Evolutionary conservation across 2,113 vertebrate genomes (phyloP), one percentile per base, ranked within the genome.

Genomic region (Callipepla californica): DNA sequence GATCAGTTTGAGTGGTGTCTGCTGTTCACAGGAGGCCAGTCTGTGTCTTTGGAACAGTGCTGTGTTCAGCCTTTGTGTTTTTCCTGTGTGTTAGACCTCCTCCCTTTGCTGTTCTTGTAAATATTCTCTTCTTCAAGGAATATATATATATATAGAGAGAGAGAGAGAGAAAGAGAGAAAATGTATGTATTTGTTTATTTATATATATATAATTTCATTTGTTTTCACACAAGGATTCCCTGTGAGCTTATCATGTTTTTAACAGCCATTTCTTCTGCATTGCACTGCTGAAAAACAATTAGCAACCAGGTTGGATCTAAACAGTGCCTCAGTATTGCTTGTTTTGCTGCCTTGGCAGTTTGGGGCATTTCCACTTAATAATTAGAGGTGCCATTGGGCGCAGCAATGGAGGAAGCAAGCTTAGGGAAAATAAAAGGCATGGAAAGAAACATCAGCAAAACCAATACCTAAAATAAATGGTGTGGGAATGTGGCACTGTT

Each of bases 231-330:
- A 59, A 72, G 34, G 40, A 76, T 87, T 81, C 44, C 45, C 51
- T 89, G 13, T 48, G 53, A 65, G 48, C 75, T 50, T 89, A 47
- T 51, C 1, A 0, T 51, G 58, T 17, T 66, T 8, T 22, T 80
- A 89, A 65, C 34, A 38, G 44, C 66, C 15, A 87, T 81, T 93
- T 91, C 36, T 79, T 75, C 66, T 87, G 30, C 45, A 73, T 80
- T 73, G 90, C 1, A 2, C 76, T 88, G 55, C 63, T 75, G 73
- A 78, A 78, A 89, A 81, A 57, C 80, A 72, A 32, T 62, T 61
- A 69, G 40, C 30, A 63, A 93, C 66, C 80, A 76, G 81, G 44
- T 76, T 89, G 20, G 68, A 85, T 89, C 48, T 78, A 26, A 93
- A 74, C 23, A 89, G 65, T 18, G 67, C 50, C 47, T 94, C 51